These are phyloP conservation scores for Ptilorrhoa leucosticta DNA, from an alignment of 2,113 vertebrate species.

Conservation along the genomic window DNA sequence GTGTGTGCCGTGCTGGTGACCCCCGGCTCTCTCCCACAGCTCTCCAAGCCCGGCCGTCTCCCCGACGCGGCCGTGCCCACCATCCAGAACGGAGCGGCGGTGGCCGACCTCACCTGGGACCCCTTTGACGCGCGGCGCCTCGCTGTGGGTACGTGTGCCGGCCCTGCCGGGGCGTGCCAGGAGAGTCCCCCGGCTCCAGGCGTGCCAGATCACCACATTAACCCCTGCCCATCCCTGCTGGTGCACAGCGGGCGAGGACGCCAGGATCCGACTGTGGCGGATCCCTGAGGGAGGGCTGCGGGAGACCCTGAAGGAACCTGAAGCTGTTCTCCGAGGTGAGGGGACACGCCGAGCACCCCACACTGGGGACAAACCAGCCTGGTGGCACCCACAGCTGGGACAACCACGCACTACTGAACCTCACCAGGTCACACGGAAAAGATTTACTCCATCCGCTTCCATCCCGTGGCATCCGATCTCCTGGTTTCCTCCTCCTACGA, in stretches of 20 bases:
- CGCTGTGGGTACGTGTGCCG: constrained; percentile 76
- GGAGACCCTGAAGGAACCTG: constrained; percentile 79
- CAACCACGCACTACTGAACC: fast-evolving
- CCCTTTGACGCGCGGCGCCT: constrained; percentile 83
- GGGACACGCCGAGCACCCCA: background rate
- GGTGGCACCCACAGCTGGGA: background rate
- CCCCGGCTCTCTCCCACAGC: constrained; percentile 45
- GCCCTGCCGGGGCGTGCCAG: background rate
- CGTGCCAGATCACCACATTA: fast-evolving
- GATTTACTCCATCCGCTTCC: constrained; percentile 93
- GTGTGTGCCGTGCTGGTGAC: fast-evolving
- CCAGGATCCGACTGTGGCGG: constrained; percentile 89
- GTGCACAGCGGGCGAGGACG: constrained; percentile 85
- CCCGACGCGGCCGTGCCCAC: constrained; percentile 81
- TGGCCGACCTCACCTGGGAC: constrained; percentile 89
- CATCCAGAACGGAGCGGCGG: constrained; percentile 83
- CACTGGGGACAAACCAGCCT: fast-evolving
- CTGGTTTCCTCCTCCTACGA: constrained; percentile 94
- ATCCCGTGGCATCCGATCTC: constrained; percentile 82
- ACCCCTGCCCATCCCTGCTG: background rate
- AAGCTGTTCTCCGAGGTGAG: constrained; percentile 84
- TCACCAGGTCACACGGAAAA: constrained; percentile 90
- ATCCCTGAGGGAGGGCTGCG: constrained; percentile 80
- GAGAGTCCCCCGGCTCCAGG: background rate
- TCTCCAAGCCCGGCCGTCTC: constrained; percentile 83